Conservation (phyloP, 92 coral and sea anemone species). For the Siderastrea siderea region DNA sequence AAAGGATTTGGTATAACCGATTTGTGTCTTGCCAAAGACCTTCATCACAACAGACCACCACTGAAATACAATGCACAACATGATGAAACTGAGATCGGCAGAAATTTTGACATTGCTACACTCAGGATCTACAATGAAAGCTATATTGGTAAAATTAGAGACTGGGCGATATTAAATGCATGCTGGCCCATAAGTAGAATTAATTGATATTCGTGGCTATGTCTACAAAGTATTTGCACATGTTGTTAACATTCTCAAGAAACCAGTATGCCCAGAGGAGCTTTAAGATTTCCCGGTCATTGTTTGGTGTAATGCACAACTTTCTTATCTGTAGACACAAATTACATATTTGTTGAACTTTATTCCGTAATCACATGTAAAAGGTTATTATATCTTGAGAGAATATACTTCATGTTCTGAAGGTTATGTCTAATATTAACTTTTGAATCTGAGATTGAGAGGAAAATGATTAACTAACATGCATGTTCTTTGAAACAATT, state of each 20-base stretch:
- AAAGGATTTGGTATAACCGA: slow-evolving; percentile 54
- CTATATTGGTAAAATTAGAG: slow-evolving; percentile 58
- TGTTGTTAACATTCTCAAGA: slow-evolving; percentile 50
- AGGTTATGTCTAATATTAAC: too few species aligned
- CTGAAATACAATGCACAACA: slow-evolving; percentile 36
- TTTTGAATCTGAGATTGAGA: too few species aligned
- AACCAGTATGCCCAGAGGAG: background rate
- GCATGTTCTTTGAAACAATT: too few species aligned
- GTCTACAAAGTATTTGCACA: slow-evolving; percentile 32
- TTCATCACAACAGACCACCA: slow-evolving; percentile 49
- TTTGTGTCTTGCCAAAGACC: slow-evolving; percentile 31
- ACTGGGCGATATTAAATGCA: slow-evolving; percentile 45
- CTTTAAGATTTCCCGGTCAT: too few species aligned
- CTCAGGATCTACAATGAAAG: slow-evolving; percentile 54
- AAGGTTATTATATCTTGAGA: too few species aligned
- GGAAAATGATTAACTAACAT: too few species aligned
- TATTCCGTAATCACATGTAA: too few species aligned
- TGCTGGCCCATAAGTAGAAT: slow-evolving; percentile 39
- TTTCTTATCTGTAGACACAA: too few species aligned
- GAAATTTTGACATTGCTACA: slow-evolving; percentile 61
- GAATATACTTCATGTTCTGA: too few species aligned
- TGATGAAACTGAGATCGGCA: slow-evolving; percentile 44
- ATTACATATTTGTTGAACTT: too few species aligned
- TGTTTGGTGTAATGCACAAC: too few species aligned
- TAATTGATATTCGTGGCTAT: slow-evolving; percentile 42